Percentiles rank a stretch among this genome's conserved stretches.
Evolutionary conservation across 2,113 vertebrate genomes (phyloP).

Genomic region (Erythrocercus mccallii): DNA sequence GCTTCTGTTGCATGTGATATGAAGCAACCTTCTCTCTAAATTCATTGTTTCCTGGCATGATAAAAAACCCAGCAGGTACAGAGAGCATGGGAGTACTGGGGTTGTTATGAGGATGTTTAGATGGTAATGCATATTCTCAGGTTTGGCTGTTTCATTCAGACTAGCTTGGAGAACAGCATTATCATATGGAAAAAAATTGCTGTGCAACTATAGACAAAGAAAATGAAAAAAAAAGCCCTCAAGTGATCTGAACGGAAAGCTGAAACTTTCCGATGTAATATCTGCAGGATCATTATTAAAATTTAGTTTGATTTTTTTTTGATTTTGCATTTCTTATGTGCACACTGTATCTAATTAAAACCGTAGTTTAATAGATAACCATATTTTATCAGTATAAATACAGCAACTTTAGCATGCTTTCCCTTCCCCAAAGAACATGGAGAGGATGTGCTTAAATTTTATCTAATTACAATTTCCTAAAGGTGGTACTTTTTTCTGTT

Average conservation of each 20-base stretch:
- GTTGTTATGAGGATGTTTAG: neutral
- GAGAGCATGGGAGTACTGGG: neutral
- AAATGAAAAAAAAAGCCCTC: neutral
- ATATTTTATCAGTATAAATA: neutral
- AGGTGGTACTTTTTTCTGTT: neutral
- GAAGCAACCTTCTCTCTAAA: neutral
- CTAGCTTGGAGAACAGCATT: neutral
- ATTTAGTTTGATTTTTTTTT: neutral
- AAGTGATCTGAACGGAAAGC: neutral
- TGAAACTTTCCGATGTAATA: neutral
- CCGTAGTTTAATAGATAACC: neutral
- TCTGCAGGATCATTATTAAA: neutral
- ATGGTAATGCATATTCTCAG: neutral
- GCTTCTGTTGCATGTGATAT: accelerated
- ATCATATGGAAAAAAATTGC: neutral
- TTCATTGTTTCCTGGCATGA: neutral
- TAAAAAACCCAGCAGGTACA: neutral
- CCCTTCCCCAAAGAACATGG: neutral
- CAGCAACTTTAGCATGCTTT: neutral
- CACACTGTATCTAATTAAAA: neutral
- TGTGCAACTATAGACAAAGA: neutral
- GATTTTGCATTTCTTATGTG: neutral
- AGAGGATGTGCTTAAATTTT: neutral
- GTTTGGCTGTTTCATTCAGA: neutral
- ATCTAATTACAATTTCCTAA: neutral